phyloP scores from a whole-genome alignment of 2,797 vertebrate species.

The Lycodopsis pacificus region DNA sequence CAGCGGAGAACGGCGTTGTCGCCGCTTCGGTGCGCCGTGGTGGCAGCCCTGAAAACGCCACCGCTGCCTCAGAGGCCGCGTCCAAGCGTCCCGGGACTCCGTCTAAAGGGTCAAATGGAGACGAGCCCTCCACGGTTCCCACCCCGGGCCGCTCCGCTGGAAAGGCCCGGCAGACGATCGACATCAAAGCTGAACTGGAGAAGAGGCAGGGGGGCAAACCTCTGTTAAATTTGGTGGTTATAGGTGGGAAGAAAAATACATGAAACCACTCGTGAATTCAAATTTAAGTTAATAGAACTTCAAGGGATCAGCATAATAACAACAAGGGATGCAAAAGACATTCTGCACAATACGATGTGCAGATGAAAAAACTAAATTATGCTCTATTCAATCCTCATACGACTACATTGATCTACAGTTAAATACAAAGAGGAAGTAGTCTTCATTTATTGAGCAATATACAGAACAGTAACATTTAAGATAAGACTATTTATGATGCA shows the following conservation, averaged over 20 bases:
- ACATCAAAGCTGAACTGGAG: constrained; percentile 94
- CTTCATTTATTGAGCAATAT: background rate
- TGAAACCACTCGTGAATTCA: background rate
- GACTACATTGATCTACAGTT: background rate
- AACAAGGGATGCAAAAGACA: background rate
- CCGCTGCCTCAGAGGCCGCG: constrained; percentile 66
- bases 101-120: constrained; percentile 73
- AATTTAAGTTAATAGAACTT: background rate
- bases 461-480: background rate
- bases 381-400: background rate
- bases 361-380: background rate
- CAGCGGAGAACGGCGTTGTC: constrained; percentile 87
- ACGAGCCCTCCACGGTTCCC: constrained; percentile 81
- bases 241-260: constrained; percentile 84
- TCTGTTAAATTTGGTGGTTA: constrained; percentile 95
- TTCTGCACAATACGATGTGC: background rate
- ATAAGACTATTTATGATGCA: background rate
- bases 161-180: constrained; percentile 90
- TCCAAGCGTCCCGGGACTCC: constrained; percentile 78
- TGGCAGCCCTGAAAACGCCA: constrained; percentile 79
- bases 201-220: constrained; percentile 97
- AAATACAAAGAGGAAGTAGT: background rate
- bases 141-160: constrained; percentile 85
- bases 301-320: background rate
- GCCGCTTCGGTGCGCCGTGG: constrained; percentile 75